Evolutionary conservation across 2,888 invertebrate species (phyloP).

Genomic region (Apamea sordens): DNA sequence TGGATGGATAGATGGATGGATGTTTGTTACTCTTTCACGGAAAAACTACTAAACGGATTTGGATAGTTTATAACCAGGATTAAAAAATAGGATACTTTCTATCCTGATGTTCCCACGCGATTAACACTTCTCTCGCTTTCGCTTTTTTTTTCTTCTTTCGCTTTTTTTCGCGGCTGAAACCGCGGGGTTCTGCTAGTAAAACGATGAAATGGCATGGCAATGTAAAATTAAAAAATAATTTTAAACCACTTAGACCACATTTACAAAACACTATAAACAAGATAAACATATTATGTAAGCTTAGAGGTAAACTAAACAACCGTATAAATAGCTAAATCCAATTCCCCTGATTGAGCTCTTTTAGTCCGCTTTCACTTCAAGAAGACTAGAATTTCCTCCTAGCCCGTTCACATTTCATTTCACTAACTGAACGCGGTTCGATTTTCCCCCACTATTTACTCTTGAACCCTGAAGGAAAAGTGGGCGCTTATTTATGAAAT

Average conservation of each 20-base stretch:
- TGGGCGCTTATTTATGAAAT: constrained; percentile 14
- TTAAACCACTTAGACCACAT: background rate
- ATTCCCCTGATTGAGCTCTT: constrained; percentile 43
- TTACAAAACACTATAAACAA: background rate
- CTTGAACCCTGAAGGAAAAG: constrained; percentile 16
- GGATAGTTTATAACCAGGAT: too few species aligned
- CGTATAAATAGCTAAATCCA: constrained; percentile 15
- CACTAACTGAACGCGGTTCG: constrained; percentile 2
- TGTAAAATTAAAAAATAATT: background rate
- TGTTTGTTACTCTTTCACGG: too few species aligned
- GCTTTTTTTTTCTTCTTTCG: too few species aligned
- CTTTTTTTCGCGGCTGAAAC: too few species aligned
- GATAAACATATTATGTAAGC: background rate
- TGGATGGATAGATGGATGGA: too few species aligned
- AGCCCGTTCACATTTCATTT: constrained; percentile 28
- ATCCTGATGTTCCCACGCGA: too few species aligned
- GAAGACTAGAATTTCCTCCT: background rate
- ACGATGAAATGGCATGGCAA: too few species aligned
- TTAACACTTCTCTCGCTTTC: too few species aligned
- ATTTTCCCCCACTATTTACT: constrained; percentile 25
- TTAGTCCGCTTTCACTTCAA: constrained; percentile 13
- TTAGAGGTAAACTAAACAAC: constrained; percentile 7
- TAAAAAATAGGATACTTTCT: too few species aligned
- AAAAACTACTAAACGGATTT: too few species aligned
- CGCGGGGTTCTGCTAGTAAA: too few species aligned